Conservation (phyloP, 1,140 invertebrate species). For the Hylyphantes graminicola region DNA sequence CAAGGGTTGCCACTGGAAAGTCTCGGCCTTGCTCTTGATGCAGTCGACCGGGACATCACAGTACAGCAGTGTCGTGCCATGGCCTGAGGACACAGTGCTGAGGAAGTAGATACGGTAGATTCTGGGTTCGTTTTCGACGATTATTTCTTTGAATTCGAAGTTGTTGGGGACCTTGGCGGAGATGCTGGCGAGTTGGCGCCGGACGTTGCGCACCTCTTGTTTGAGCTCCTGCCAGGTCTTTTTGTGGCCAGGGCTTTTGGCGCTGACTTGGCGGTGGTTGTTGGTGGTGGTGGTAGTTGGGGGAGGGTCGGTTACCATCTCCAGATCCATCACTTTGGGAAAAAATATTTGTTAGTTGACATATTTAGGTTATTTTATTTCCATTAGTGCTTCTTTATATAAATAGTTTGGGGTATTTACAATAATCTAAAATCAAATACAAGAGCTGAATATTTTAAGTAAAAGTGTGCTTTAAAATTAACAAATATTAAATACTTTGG, state of each 20-base stretch:
- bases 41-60: constrained; percentile 77
- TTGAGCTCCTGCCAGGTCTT: constrained; percentile 82
- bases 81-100: constrained; percentile 82
- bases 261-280: constrained; percentile 1
- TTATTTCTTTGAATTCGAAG: constrained; percentile 60
- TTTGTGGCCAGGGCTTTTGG: constrained; percentile 48
- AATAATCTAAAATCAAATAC: too few relatives aligned
- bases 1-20: constrained; percentile 74
- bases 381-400: too few relatives aligned
- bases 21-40: constrained; percentile 24
- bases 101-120: constrained; percentile 87
- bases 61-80: constrained; percentile 89
- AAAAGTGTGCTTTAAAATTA: too few relatives aligned
- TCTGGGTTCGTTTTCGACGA: constrained; percentile 40
- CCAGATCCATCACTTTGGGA: constrained; percentile 31
- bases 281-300: background rate
- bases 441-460: too few relatives aligned
- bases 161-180: constrained; percentile 71
- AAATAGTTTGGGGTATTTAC: too few relatives aligned
- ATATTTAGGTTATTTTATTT: too few relatives aligned
- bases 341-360: too few relatives aligned
- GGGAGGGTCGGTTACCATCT: background rate
- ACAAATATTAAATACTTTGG: too few relatives aligned
- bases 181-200: constrained; percentile 80
- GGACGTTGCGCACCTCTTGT: constrained; percentile 82